Percentiles rank a stretch among this genome's conserved stretches.
phyloP scores from a whole-genome alignment of 2,888 invertebrate species.

The Acleris laterana region DNA sequence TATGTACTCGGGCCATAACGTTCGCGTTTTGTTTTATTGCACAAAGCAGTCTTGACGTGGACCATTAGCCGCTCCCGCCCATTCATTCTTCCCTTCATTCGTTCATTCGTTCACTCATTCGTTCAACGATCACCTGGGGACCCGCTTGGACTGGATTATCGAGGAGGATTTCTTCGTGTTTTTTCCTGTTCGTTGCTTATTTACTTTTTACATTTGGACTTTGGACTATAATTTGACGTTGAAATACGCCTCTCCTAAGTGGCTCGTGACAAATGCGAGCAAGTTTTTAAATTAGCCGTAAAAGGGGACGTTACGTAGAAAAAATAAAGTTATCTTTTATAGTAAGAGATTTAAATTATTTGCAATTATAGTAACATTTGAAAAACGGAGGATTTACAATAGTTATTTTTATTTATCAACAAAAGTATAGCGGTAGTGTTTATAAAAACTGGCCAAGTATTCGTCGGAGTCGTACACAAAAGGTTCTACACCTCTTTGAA shows the following conservation, averaged over 20 bases:
- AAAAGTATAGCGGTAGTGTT: too few species aligned
- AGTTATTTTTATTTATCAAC: too few species aligned
- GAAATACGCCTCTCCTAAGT: conserved; percentile 24
- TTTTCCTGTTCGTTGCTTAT: conserved; percentile 45
- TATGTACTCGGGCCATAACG: conserved; percentile 58
- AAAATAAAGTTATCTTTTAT: background rate
- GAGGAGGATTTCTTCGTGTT: conserved; percentile 55
- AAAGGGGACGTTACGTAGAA: conserved; percentile 16
- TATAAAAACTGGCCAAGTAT: too few species aligned
- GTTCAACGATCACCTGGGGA: conserved; percentile 76
- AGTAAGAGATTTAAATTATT: too few species aligned
- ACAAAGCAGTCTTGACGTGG: conserved; percentile 69
- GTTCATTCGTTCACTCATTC: conserved; percentile 54
- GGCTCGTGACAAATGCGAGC: conserved; percentile 27
- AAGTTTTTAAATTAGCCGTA: conserved; percentile 28
- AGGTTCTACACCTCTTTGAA: too few species aligned
- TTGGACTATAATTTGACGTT: conserved; percentile 34
- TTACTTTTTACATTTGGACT: conserved; percentile 37
- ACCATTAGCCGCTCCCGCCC: conserved; percentile 68
- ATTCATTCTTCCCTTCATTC: conserved; percentile 65
- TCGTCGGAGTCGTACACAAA: too few species aligned
- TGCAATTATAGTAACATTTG: too few species aligned
- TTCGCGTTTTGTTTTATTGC: conserved; percentile 72
- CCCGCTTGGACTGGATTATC: conserved; percentile 62
- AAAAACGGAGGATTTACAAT: too few species aligned